phyloP scores from a whole-genome alignment of 2,113 vertebrate genomes.

The Anolis sagrei region DNA sequence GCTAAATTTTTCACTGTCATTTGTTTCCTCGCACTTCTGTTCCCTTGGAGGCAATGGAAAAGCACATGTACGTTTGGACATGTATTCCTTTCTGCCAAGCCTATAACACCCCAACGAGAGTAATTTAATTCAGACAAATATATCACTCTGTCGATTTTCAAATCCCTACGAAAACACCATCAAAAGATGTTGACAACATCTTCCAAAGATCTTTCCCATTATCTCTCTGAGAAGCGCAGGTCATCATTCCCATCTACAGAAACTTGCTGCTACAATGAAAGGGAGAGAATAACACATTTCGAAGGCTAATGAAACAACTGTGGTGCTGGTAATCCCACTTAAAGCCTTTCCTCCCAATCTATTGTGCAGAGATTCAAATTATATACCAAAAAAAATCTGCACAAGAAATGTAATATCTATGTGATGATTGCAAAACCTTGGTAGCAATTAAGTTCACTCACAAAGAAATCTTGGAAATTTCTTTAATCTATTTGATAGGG shows the following conservation, averaged over 20 bases:
- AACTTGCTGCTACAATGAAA: conserved; percentile 26
- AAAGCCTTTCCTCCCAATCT: background rate
- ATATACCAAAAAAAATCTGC: conserved; percentile 12
- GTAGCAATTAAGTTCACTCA: too few relatives aligned
- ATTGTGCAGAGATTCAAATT: conserved; percentile 1
- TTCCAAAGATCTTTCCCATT: conserved; percentile 41
- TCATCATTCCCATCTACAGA: conserved; percentile 22
- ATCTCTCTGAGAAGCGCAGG: conserved; percentile 18
- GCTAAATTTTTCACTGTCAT: conserved; percentile 73
- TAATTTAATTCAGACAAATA: conserved; percentile 47
- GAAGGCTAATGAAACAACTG: conserved; percentile 39
- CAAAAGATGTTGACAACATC: conserved; percentile 40
- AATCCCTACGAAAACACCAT: conserved; percentile 57
- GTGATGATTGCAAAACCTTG: too few relatives aligned
- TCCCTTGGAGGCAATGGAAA: conserved; percentile 42
- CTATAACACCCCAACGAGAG: fast-evolving
- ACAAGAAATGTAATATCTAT: conserved; percentile 14
- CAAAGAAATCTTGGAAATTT: too few relatives aligned
- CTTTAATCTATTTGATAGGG: background rate
- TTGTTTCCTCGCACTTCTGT: conserved; percentile 44
- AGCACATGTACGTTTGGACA: background rate
- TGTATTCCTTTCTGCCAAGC: conserved; percentile 20
- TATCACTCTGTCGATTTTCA: conserved; percentile 37
- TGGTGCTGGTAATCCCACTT: conserved; percentile 23
- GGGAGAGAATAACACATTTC: conserved; percentile 37